Conservation (phyloP, 53 echinoderm and acorn worm genomes). For the Temnopleurus reevesii region DNA sequence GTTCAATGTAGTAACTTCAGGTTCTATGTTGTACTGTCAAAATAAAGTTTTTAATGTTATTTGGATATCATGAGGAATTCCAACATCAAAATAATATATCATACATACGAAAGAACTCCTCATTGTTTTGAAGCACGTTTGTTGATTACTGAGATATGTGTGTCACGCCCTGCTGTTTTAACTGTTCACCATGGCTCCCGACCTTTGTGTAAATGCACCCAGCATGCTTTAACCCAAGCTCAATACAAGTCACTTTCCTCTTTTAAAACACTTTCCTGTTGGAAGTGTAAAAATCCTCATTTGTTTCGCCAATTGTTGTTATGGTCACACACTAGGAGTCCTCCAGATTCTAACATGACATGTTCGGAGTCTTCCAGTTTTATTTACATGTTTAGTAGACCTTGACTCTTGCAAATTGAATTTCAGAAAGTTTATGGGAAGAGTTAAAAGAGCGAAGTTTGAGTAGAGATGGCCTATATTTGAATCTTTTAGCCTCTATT, state of each 20-base stretch:
- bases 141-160: conserved; percentile 32
- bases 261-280: neutral
- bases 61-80: too few species aligned
- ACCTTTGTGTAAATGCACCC: neutral
- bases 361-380: neutral
- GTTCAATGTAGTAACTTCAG: too few species aligned
- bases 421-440: neutral
- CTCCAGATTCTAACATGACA: neutral
- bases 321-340: neutral
- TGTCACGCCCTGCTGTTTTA: conserved; percentile 30
- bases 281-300: conserved; percentile 17
- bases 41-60: too few species aligned
- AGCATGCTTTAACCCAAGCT: neutral
- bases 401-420: conserved; percentile 19
- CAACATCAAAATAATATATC: too few species aligned
- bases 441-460: neutral
- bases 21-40: too few species aligned
- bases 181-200: neutral
- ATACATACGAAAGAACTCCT: too few species aligned
- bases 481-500: neutral
- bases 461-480: neutral
- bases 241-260: neutral
- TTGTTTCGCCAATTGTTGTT: conserved; percentile 2
- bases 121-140: too few species aligned
- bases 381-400: neutral